Percentiles rank a stretch among this genome's conserved stretches.
phyloP scores from a whole-genome alignment of 2,888 invertebrate genomes.

The Celastrina argiolus region DNA sequence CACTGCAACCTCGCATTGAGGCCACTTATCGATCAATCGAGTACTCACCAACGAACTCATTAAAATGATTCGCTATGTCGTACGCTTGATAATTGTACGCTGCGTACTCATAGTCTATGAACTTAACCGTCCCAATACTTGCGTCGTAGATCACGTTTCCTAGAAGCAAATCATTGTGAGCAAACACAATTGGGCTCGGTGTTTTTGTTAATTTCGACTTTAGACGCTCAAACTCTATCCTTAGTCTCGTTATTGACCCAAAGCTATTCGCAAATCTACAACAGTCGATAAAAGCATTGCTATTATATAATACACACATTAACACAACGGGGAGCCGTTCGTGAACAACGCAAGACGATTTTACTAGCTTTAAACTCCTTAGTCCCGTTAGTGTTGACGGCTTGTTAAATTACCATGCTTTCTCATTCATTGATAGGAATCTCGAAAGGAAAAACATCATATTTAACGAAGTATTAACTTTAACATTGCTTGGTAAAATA shows the following conservation, averaged over 20 bases:
- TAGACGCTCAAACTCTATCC: slow-evolving; percentile 82
- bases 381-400: too few relatives aligned
- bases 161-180: slow-evolving; percentile 97
- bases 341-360: too few relatives aligned
- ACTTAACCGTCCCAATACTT: slow-evolving; percentile 82
- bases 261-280: slow-evolving; percentile 83
- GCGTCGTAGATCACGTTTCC: slow-evolving; percentile 94
- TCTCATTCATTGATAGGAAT: too few relatives aligned
- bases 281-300: slow-evolving; percentile 42
- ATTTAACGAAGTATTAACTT: too few relatives aligned
- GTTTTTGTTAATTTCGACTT: slow-evolving; percentile 80
- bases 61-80: slow-evolving; percentile 98
- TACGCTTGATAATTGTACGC: slow-evolving; percentile 95
- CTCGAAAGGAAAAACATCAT: too few relatives aligned
- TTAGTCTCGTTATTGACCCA: slow-evolving; percentile 81
- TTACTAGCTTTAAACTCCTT: too few relatives aligned
- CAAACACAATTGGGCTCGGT: slow-evolving; percentile 90
- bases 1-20: too few relatives aligned
- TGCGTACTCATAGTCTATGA: slow-evolving; percentile 99
- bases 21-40: not conserved
- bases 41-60: slow-evolving; percentile 93
- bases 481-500: too few relatives aligned
- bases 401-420: too few relatives aligned
- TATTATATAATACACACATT: slow-evolving; percentile 28
- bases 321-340: too few relatives aligned